Base-by-base conservation (phyloP, 1,140 invertebrate species). In the Plodia interpunctella region DNA sequence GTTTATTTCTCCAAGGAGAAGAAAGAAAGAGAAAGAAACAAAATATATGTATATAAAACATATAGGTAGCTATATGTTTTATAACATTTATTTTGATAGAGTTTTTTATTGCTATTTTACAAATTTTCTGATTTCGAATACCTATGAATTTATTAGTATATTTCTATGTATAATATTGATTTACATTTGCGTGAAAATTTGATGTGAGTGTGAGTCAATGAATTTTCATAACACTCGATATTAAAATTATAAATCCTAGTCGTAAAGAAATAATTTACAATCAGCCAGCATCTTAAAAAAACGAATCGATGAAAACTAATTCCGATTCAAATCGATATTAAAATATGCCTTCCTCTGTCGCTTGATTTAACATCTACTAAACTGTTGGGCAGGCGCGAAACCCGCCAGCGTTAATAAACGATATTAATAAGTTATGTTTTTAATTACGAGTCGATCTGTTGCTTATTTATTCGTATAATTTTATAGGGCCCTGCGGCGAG, bases 381-480 rank as follows among this genome's bases (percentile, higher is more conserved):
- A 60, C 51, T 53, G 51, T 53, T 21, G 30, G 44, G 53, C 55
- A 80, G 80, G 80, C 79, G 84, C 78, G 79, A 85, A 86, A 84
- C 78, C 76, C 70, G 78, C 75, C 73, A 83, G 74, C 72, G 62
- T 79, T 83, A 87, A 86, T 86, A 85, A 85, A 83, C 77, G 72
- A 74, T 82, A 84, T 84, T 87, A 84, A 86, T 86, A 87, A 85
- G 81, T 87, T 87, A 83, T 83, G 74, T 82, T 87, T 88, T 88
- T 87, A 88, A 87, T 85, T 87, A 86, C 70, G 72, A 73, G 44
- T 62, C 78, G 79, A 88, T 87, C 76, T 63, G 62, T 56, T 65
- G 61, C 68, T 82, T 85, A 86, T 86, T 86, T 87, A 88, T 86
- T 78, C 83, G 77, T 71, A 83, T 87, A 84, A 88, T 83, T 86